Conservation (phyloP, 2,797 vertebrate species). For the Todus mexicanus region DNA sequence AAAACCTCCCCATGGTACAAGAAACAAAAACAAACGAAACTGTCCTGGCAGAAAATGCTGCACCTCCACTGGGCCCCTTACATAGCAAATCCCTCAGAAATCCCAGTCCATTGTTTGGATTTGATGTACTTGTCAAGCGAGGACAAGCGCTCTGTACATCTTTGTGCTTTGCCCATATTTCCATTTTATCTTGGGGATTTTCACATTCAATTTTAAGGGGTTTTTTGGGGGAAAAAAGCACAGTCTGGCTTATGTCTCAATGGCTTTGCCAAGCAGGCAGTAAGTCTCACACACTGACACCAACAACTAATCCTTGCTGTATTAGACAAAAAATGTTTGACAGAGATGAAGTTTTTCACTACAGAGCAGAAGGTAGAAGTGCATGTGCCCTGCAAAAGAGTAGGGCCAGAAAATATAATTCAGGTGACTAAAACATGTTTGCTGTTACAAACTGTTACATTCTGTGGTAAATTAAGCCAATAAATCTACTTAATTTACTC, state of each 20-base stretch:
- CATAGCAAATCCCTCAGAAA: not conserved
- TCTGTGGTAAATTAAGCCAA: not conserved
- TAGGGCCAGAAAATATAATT: not conserved
- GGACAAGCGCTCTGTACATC: not conserved
- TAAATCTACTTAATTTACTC: not conserved
- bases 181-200: not conserved
- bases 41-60: not conserved
- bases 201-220: not conserved
- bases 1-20: not conserved
- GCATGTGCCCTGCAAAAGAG: not conserved
- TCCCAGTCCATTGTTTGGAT: not conserved
- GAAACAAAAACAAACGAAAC: slow-evolving; percentile 9
- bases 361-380: not conserved
- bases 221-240: not conserved
- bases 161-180: not conserved
- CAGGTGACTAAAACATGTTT: not conserved
- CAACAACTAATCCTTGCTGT: not conserved
- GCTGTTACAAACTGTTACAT: not conserved
- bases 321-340: not conserved
- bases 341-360: not conserved
- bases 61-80: not conserved
- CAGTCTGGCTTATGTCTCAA: not conserved
- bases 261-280: not conserved
- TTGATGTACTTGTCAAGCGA: not conserved
- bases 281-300: not conserved